A percentile compares a stretch with the other conserved stretches of the same genome.
Conservation (phyloP, 2,113 vertebrate genomes). For the Muntiacus reevesi region DNA sequence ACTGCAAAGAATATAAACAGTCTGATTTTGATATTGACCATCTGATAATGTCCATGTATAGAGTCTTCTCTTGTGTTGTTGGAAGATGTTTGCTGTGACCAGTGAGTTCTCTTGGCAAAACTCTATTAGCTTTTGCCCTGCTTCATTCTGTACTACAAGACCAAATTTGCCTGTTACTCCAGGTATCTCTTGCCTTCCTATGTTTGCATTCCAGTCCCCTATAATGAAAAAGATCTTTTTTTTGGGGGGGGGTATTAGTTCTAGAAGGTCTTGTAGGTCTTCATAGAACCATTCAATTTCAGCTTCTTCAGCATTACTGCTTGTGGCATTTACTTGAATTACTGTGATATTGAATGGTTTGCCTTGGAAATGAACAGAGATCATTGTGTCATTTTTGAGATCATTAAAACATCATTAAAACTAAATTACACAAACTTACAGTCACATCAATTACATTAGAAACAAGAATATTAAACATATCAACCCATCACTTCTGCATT, state of each 20-base stretch:
- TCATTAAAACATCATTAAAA: not conserved
- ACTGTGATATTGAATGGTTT: not conserved
- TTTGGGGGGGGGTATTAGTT: accelerated
- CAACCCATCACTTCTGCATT: not conserved
- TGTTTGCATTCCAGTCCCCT: not conserved
- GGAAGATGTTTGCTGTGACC: not conserved
- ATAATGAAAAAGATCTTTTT: not conserved
- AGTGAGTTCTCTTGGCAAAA: not conserved
- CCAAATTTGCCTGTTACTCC: not conserved
- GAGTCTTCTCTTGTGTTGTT: not conserved
- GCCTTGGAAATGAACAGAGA: not conserved
- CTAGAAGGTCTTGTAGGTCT: not conserved
- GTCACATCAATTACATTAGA: not conserved
- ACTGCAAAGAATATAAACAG: not conserved
- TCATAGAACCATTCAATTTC: not conserved
- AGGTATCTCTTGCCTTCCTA: not conserved
- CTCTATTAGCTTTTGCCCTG: not conserved
- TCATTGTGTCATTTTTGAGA: not conserved
- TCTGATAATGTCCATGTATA: not conserved
- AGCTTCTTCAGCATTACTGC: not conserved
- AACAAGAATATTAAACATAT: not conserved
- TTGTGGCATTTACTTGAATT: not conserved
- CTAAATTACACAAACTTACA: not conserved
- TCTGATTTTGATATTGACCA: not conserved
- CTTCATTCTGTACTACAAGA: not conserved